Evolutionary conservation across 2,797 vertebrate species (phyloP).

Genomic region (Gymnothorax reevesii): DNA sequence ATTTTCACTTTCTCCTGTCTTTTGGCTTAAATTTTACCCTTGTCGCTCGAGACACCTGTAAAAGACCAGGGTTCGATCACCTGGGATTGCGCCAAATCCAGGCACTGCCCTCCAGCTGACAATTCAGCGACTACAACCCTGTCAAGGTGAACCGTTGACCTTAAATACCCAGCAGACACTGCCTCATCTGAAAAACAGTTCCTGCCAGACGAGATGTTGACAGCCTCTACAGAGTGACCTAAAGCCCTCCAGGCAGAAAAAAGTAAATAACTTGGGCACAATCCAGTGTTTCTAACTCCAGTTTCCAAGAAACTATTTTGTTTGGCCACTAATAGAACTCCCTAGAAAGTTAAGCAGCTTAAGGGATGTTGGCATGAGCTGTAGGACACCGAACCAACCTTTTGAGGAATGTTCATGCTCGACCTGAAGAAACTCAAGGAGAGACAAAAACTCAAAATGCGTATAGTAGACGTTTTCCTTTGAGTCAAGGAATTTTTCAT

Average conservation of each 20-base stretch:
- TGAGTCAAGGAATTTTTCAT: neutral
- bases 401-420: neutral
- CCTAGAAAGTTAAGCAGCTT: neutral
- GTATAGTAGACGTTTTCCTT: neutral
- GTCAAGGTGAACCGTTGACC: neutral
- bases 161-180: slow-evolving; percentile 25
- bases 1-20: slow-evolving; percentile 19
- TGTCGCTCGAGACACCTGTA: neutral
- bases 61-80: slow-evolving; percentile 21
- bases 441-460: neutral
- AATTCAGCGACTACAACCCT: slow-evolving; percentile 3
- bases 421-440: neutral
- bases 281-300: neutral
- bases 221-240: neutral
- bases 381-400: neutral
- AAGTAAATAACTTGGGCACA: slow-evolving; percentile 4
- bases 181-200: neutral
- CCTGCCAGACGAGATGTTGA: neutral
- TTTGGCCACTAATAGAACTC: neutral
- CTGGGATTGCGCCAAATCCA: neutral
- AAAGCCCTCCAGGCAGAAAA: slow-evolving; percentile 3
- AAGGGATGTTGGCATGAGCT: neutral
- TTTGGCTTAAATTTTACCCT: slow-evolving; percentile 5
- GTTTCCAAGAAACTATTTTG: neutral
- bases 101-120: neutral